phyloP scores from a whole-genome alignment of 2,113 vertebrate species.

The Actinemys pallida region DNA sequence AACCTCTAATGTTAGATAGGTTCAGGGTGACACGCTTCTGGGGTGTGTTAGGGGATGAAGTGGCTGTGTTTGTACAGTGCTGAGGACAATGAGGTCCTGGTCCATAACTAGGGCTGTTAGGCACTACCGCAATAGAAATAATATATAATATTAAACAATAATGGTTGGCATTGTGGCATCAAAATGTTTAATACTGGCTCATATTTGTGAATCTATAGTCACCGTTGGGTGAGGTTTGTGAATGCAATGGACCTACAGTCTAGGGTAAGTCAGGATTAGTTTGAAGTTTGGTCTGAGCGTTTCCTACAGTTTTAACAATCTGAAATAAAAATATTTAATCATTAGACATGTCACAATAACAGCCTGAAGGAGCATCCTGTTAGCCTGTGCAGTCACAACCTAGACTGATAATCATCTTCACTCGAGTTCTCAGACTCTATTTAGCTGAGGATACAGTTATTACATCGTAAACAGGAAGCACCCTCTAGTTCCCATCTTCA shows the following conservation, averaged over 20 bases:
- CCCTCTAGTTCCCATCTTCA: not conserved
- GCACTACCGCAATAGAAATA: not conserved
- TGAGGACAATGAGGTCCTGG: not conserved
- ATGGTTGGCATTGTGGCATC: not conserved
- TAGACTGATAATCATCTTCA: not conserved
- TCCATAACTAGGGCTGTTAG: too few species aligned
- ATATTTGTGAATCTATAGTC: not conserved
- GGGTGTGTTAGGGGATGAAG: not conserved
- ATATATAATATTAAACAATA: too few species aligned
- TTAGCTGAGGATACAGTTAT: not conserved
- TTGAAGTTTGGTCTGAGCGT: not conserved
- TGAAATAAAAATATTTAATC: not conserved
- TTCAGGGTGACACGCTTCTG: not conserved
- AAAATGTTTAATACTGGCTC: not conserved
- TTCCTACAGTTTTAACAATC: not conserved
- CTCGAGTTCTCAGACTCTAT: not conserved
- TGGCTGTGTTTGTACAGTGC: not conserved
- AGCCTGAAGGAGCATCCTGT: not conserved
- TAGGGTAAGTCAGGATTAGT: not conserved
- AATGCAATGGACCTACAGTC: not conserved
- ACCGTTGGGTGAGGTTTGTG: not conserved
- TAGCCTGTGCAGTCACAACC: not conserved
- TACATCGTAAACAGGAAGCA: not conserved
- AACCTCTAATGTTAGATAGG: not conserved
- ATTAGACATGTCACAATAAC: not conserved